These are phyloP conservation scores for Phaetusa simplex DNA, from an alignment of 2,113 vertebrate genomes.

Conservation along the genomic window DNA sequence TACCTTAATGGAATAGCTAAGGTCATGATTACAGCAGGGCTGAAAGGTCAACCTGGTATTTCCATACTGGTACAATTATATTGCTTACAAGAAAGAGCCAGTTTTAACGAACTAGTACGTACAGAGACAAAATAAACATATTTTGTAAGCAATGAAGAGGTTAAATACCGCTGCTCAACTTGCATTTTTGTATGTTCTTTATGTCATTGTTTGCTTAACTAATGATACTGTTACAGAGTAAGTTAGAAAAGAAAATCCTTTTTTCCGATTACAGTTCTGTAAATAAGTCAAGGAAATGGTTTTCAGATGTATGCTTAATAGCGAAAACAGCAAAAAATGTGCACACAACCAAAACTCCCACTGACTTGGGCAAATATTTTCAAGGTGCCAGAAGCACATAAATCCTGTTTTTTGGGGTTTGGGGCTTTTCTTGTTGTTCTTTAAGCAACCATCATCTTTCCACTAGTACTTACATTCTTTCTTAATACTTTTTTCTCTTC, in stretches of 20 bases:
- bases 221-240: not conserved
- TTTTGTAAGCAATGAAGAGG: not conserved
- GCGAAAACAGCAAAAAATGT: not conserved
- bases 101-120: not conserved
- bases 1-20: not conserved
- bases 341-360: not conserved
- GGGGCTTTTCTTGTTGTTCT: not conserved
- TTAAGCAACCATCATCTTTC: not conserved
- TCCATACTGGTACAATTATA: not conserved
- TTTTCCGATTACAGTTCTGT: not conserved
- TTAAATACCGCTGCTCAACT: not conserved
- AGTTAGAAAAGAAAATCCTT: not conserved
- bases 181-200: not conserved
- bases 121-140: not conserved
- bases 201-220: not conserved
- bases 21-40: not conserved
- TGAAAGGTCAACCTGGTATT: not conserved
- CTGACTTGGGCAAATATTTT: not conserved
- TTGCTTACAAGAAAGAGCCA: not conserved
- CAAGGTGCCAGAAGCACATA: rapidly evolving
- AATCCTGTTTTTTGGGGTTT: rapidly evolving
- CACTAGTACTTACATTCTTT: not conserved
- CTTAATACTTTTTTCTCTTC: not conserved
- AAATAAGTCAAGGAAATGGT: not conserved
- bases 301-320: not conserved